These are phyloP conservation scores for Xanthorhoe designata DNA, from an alignment of 2,888 invertebrate genomes.

Conservation along the genomic window DNA sequence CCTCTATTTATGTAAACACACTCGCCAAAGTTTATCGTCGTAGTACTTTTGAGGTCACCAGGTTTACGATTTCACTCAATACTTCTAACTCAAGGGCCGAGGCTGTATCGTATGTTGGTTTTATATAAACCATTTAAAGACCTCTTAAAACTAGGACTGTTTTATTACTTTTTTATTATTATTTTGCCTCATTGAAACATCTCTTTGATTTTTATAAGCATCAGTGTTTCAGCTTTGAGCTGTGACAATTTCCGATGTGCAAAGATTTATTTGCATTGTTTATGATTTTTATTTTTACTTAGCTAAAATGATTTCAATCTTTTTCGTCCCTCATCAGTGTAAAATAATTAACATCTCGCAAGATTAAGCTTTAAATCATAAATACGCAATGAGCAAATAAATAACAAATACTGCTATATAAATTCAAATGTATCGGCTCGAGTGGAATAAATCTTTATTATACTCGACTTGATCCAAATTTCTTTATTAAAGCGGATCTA, in stretches of 20 bases:
- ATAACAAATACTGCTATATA: constrained; percentile 13
- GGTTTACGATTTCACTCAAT: constrained; percentile 76
- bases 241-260: constrained; percentile 62
- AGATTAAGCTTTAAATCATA: constrained; percentile 23
- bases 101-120: constrained; percentile 64
- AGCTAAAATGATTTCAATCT: constrained; percentile 29
- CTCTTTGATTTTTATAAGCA: constrained; percentile 47
- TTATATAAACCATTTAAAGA: constrained; percentile 64
- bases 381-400: constrained; percentile 10
- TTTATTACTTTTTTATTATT: constrained; percentile 52
- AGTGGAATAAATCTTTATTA: constrained; percentile 8
- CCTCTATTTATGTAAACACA: constrained; percentile 51
- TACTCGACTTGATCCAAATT: constrained; percentile 10
- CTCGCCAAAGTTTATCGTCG: constrained; percentile 51
- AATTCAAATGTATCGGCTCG: constrained; percentile 15
- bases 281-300: constrained; percentile 43
- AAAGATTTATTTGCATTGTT: constrained; percentile 61
- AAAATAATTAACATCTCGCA: constrained; percentile 13
- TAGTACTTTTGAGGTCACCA: constrained; percentile 65
- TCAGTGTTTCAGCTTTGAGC: too few species aligned
- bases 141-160: constrained; percentile 52
- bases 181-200: constrained; percentile 52
- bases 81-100: constrained; percentile 57
- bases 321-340: constrained; percentile 16
- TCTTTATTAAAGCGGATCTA: not conserved